Conservation (phyloP, 2,888 invertebrate species). For the Trissonchulus sp. region DNA sequence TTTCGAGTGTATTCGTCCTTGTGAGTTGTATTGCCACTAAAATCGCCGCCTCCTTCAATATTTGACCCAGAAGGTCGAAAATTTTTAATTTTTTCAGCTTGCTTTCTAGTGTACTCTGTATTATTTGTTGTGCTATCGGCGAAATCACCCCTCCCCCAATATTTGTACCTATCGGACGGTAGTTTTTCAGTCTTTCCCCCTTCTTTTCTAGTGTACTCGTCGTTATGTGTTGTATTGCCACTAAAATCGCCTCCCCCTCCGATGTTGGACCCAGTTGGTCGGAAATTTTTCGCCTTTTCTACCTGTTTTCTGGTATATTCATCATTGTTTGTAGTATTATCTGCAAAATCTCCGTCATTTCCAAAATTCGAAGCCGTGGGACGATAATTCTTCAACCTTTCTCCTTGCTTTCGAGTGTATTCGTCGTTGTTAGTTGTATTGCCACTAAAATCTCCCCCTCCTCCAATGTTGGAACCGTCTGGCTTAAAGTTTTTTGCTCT, state of each 20-base stretch:
- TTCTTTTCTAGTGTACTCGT: constrained; percentile 5
- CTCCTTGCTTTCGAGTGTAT: background rate
- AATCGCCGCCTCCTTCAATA: constrained; percentile 17
- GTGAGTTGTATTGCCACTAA: constrained; percentile 9
- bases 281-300: background rate
- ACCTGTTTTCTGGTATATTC: background rate
- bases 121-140: constrained; percentile 5
- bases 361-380: background rate
- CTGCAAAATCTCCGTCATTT: background rate
- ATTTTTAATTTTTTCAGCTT: background rate
- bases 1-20: constrained; percentile 1
- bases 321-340: constrained; percentile 1
- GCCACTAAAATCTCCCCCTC: constrained; percentile 16
- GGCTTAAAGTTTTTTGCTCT: background rate
- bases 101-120: background rate
- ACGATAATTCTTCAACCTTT: background rate
- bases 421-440: constrained; percentile 14
- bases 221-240: background rate
- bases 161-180: no score
- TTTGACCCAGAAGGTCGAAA: background rate
- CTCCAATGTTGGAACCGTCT: background rate
- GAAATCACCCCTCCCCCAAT: no score
- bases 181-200: background rate
- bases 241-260: background rate
- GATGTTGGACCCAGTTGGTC: background rate